Conservation (phyloP, 1,140 invertebrate species). For the Myzus persicae region DNA sequence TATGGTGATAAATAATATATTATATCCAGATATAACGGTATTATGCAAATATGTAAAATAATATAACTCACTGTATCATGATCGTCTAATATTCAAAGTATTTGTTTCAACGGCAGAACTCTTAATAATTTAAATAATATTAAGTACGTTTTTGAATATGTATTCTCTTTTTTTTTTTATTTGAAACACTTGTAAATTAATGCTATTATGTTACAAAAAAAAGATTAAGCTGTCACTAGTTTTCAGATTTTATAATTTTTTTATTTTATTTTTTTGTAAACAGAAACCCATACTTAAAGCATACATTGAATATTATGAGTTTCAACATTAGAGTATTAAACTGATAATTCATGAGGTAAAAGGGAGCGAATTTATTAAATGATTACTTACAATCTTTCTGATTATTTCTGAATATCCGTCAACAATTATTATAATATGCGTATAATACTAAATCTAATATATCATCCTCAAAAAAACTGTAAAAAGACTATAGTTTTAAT, state of each 20-base stretch:
- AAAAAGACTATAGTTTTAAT: neutral
- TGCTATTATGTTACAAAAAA: neutral
- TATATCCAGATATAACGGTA: no score
- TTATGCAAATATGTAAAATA: no score
- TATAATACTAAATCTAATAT: no score
- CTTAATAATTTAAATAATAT: neutral
- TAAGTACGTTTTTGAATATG: neutral
- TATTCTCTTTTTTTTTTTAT: neutral
- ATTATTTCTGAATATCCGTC: neutral
- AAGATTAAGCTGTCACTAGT: no score
- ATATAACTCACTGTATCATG: no score
- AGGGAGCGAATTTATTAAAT: neutral
- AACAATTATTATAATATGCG: neutral
- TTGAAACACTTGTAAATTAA: neutral
- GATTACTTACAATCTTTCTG: neutral
- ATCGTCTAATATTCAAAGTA: no score
- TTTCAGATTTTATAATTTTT: no score
- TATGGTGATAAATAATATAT: no score
- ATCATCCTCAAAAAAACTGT: no score
- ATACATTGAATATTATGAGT: no score
- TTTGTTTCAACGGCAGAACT: neutral
- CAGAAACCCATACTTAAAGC: no score
- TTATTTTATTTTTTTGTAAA: no score
- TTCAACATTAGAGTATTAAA: neutral
- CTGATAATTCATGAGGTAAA: neutral